Conservation (phyloP, 2,113 vertebrate species). For the Pedetes capensis region DNA sequence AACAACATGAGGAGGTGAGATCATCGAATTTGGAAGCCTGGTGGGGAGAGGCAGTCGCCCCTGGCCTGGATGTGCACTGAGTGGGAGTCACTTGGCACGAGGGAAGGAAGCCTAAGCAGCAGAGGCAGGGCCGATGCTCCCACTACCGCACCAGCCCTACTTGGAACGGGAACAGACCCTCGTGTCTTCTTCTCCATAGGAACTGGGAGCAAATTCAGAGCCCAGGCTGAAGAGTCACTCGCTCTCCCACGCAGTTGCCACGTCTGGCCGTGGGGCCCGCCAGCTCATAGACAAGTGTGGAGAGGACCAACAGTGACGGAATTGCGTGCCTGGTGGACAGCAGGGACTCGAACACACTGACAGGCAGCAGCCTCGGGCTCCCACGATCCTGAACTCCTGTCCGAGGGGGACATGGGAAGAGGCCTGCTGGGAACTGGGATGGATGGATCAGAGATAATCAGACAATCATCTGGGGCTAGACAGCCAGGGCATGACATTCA, state of each 20-base stretch:
- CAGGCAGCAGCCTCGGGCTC: neutral
- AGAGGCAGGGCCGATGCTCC: neutral
- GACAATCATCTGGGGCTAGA: too few relatives aligned
- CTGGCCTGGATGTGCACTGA: accelerated
- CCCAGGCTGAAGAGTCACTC: slow-evolving; percentile 9
- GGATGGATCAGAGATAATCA: too few relatives aligned
- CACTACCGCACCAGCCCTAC: accelerated
- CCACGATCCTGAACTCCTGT: neutral
- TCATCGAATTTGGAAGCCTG: neutral
- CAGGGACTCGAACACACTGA: slow-evolving; percentile 63
- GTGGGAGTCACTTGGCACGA: too few relatives aligned
- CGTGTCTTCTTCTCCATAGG: neutral
- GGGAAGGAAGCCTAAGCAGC: too few relatives aligned
- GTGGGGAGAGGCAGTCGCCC: neutral
- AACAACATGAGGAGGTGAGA: neutral
- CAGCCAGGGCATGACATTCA: slow-evolving; percentile 30
- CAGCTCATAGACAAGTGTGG: slow-evolving; percentile 32
- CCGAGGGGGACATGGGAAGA: slow-evolving; percentile 42
- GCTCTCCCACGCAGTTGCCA: slow-evolving; percentile 56
- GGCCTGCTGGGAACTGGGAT: neutral
- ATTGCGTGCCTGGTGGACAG: slow-evolving; percentile 4
- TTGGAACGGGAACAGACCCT: too few relatives aligned
- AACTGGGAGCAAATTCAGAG: neutral
- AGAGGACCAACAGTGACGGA: slow-evolving; percentile 56
- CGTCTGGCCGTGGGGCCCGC: neutral